A percentile compares a stretch with the other conserved stretches of the same genome.
phyloP scores from a whole-genome alignment of 2,888 invertebrate species.

The Chalcosyrphus nemorum region DNA sequence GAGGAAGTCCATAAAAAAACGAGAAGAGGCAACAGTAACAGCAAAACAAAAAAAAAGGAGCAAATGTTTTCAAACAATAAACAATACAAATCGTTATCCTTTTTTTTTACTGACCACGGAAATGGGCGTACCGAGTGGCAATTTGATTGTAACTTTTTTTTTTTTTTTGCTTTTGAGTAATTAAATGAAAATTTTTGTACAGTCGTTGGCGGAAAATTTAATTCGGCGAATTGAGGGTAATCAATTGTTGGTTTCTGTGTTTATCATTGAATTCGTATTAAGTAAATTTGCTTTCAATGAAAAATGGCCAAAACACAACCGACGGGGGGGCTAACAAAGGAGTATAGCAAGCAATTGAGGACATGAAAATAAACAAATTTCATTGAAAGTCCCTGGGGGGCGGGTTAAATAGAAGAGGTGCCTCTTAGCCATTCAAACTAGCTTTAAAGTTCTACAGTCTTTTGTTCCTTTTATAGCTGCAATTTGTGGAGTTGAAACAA shows the following conservation, averaged over 20 bases:
- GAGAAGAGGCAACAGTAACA: no score
- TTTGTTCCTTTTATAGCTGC: no score
- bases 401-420: not conserved
- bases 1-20: not conserved
- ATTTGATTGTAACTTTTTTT: not conserved
- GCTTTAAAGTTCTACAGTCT: no score
- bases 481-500: no score
- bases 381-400: not conserved
- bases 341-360: not conserved
- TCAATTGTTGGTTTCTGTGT: not conserved
- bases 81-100: conserved; percentile 41
- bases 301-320: not conserved
- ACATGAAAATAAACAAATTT: not conserved
- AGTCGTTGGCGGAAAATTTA: not conserved
- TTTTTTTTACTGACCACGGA: conserved; percentile 12
- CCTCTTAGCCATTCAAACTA: no score
- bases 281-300: not conserved
- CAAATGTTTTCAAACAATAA: conserved; percentile 1
- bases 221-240: not conserved
- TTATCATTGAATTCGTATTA: not conserved
- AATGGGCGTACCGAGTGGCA: not conserved
- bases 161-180: not conserved
- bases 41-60: not conserved
- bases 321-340: not conserved
- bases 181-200: not conserved